Percentiles rank a stretch among this genome's conserved stretches.
Evolutionary conservation across 2,888 invertebrate species (phyloP).

Genomic region (Leptodirus hochenwartii): DNA sequence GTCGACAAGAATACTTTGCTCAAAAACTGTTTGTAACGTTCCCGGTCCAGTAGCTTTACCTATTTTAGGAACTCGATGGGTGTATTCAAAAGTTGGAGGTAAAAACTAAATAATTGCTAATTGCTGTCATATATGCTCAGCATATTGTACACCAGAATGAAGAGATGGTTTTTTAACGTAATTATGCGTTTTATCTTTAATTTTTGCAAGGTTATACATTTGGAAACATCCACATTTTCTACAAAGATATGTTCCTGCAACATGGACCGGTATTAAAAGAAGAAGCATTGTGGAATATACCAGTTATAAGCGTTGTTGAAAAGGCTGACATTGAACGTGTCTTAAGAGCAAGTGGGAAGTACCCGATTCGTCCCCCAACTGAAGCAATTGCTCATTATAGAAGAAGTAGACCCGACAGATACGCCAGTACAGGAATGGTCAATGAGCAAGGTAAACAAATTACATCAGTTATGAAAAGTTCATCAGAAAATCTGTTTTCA

Average conservation of each 20-base stretch:
- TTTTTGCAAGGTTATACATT: conserved; percentile 38
- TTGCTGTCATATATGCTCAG: no score
- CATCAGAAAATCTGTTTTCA: conserved; percentile 31
- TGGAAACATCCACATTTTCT: conserved; percentile 60
- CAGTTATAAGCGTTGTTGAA: conserved; percentile 55
- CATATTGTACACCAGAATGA: no score
- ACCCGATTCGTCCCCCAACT: conserved; percentile 65
- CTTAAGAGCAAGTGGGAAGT: conserved; percentile 50
- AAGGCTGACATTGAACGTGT: conserved; percentile 56
- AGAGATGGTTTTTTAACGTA: no score
- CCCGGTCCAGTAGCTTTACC: conserved; percentile 62
- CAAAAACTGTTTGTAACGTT: conserved; percentile 26
- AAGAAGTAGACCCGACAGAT: conserved; percentile 54
- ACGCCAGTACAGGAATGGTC: conserved; percentile 62
- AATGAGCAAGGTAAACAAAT: conserved; percentile 52
- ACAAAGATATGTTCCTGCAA: conserved; percentile 50
- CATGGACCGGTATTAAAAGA: conserved; percentile 66
- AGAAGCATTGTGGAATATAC: conserved; percentile 52
- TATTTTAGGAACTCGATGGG: conserved; percentile 63
- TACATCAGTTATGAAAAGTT: neutral
- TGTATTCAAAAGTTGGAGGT: conserved; percentile 39
- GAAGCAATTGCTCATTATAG: conserved; percentile 65
- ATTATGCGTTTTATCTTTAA: no score
- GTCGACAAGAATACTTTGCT: neutral
- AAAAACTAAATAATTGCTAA: no score